Conservation (phyloP, 2,888 invertebrate genomes). For the Neocrepidodera transversa region DNA sequence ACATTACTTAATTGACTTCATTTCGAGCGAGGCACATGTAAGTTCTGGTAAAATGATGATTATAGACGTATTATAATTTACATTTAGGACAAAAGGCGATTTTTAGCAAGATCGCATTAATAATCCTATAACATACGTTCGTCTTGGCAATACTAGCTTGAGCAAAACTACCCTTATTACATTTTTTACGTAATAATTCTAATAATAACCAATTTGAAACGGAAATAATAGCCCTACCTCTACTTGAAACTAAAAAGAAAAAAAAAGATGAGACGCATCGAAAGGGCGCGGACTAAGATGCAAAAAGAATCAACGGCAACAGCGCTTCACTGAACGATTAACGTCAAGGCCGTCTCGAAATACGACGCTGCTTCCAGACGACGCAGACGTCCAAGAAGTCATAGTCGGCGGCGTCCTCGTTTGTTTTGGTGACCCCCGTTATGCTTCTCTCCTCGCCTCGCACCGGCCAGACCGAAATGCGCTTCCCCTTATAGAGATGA, state of each 20-base stretch:
- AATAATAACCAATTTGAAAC: too few relatives aligned
- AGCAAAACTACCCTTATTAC: too few relatives aligned
- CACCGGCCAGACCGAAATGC: background rate
- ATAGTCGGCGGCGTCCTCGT: slow-evolving; percentile 4
- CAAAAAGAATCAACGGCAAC: slow-evolving; percentile 3
- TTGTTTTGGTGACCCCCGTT: slow-evolving; percentile 2
- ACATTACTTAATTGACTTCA: too few relatives aligned
- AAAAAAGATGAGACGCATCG: slow-evolving; percentile 4
- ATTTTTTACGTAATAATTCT: too few relatives aligned
- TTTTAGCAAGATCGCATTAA: too few relatives aligned
- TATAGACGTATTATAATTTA: too few relatives aligned
- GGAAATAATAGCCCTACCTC: background rate
- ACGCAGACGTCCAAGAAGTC: slow-evolving; percentile 2
- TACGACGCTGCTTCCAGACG: slow-evolving; percentile 12
- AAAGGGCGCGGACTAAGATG: background rate
- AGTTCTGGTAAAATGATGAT: too few relatives aligned
- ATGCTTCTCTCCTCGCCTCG: background rate
- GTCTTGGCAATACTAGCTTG: too few relatives aligned
- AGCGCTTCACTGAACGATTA: slow-evolving; percentile 3
- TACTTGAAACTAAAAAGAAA: background rate
- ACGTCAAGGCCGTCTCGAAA: slow-evolving; percentile 23
- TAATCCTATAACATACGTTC: too few relatives aligned
- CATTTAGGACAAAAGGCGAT: too few relatives aligned
- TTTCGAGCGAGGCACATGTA: too few relatives aligned
- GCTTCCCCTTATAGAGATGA: too few relatives aligned